Base-by-base conservation (phyloP, 2,888 invertebrate genomes). In the Rambutsinella grinnellia region DNA sequence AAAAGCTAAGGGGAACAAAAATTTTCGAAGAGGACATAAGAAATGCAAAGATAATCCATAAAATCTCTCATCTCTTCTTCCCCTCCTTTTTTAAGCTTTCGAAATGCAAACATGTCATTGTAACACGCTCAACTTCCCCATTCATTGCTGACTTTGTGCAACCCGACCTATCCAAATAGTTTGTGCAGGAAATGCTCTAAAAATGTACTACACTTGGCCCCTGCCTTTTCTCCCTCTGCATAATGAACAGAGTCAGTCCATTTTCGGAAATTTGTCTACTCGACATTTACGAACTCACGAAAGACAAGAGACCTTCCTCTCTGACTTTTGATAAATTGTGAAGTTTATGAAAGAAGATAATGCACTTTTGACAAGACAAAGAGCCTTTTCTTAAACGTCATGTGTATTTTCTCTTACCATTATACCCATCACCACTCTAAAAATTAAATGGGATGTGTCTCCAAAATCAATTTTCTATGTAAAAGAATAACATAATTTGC, bases 31-130 rank as follows among this genome's bases (percentile, higher is more conserved):
- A n/a, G n/a, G n/a, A n/a, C n/a, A n/a, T n/a, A n/a, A n/a, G n/a
- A n/a, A n/a, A n/a, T n/a, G n/a, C n/a, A n/a, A n/a, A n/a, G n/a
- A n/a, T n/a, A n/a, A n/a, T n/a, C n/a, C n/a, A n/a, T n/a, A n/a
- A n/a, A n/a, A n/a, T 36, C 13, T 36, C 13, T 13, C 36, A 36
- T 36, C 5, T 36, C 36, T 13, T 36, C 36, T 36, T 36, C 36
- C n/a, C 13, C 36, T 36, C 36, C 13, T 36, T 36, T 13, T 36
- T 13, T 36, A n/a, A 36, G 36, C 36, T 8, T 13, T 36, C 6
- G 36, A 36, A 60, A 60, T 68, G 57, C 57, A 67, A 67, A 67
- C 67, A 57, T 67, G 67, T 57, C 67, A 57, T 68, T 47, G 51
- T 19, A 51, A 36, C 36, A 36, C 13, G 5, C 13, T 36, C 36